Percentiles rank a stretch among this genome's conserved stretches.
phyloP scores from a whole-genome alignment of 2,113 vertebrate genomes.

The Xiphophorus couchianus region DNA sequence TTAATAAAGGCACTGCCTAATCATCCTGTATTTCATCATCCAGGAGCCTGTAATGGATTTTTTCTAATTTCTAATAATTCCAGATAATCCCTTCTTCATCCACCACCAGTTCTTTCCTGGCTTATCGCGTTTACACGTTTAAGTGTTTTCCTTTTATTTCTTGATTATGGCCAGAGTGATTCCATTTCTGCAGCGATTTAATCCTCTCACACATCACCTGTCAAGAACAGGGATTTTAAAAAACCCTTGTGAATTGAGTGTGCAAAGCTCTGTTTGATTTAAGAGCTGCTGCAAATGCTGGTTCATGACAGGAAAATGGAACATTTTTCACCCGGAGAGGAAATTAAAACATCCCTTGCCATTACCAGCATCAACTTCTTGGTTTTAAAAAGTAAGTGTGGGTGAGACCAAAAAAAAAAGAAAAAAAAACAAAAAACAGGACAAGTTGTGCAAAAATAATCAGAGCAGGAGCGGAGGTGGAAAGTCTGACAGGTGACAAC shows the following conservation, averaged over 20 bases:
- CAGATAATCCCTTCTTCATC: constrained; percentile 28
- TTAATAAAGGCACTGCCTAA: not conserved
- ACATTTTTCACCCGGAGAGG: not conserved
- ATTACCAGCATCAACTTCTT: constrained; percentile 7
- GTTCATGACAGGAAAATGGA: constrained; percentile 1
- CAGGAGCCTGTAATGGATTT: constrained; percentile 8
- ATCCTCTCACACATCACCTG: not conserved
- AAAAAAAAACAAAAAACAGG: not conserved
- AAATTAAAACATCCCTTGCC: constrained; percentile 6
- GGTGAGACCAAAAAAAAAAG: not conserved
- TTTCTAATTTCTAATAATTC: constrained; percentile 12
- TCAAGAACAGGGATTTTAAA: constrained; percentile 9
- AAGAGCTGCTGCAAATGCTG: constrained; percentile 7
- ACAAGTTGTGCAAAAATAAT: constrained; percentile 14
- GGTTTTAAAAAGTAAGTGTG: constrained; percentile 17
- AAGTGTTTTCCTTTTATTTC: constrained; percentile 1
- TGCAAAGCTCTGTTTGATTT: constrained; percentile 6
- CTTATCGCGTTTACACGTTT: constrained; percentile 4
- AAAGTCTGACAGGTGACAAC: constrained; percentile 22
- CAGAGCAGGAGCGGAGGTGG: not conserved
- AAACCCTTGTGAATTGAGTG: constrained; percentile 3
- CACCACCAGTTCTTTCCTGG: not conserved
- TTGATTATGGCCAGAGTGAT: not conserved
- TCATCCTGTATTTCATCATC: constrained; percentile 16
- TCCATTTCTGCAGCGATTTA: constrained; percentile 3